These are phyloP conservation scores for Turritopsis dohrnii DNA, from an alignment of 30 jellyfish, hydroid and myxozoan genomes.

Conservation along the genomic window DNA sequence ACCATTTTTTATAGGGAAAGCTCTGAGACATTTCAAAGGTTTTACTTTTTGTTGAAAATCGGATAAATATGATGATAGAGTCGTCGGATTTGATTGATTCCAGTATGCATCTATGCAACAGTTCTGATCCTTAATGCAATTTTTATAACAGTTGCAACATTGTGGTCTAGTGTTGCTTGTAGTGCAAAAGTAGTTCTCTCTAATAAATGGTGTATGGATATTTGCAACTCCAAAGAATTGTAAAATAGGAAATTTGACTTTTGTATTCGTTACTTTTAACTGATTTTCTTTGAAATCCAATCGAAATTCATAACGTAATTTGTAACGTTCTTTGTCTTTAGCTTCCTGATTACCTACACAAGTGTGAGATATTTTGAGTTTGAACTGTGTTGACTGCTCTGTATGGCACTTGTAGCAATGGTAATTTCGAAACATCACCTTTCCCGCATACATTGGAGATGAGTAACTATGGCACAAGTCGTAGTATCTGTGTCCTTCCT, in stretches of 20 bases:
- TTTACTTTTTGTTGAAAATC: not conserved
- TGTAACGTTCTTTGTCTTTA: not conserved
- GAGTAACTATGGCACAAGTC: not conserved
- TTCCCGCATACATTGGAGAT: not conserved
- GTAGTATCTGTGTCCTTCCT: not conserved
- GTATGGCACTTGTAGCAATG: not conserved
- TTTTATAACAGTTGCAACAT: not conserved
- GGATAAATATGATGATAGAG: not conserved
- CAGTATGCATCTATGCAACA: conserved; percentile 11
- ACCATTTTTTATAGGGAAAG: not conserved
- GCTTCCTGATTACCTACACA: not conserved
- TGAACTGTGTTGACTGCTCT: not conserved
- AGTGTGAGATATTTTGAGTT: not conserved
- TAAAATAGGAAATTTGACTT: not conserved
- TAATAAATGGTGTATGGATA: not conserved
- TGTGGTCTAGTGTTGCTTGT: not conserved
- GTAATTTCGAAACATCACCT: not conserved
- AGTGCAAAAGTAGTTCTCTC: not conserved
- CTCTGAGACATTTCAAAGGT: not conserved
- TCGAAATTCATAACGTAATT: not conserved
- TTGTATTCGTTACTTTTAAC: not conserved
- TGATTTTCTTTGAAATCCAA: not conserved
- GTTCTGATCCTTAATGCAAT: not conserved
- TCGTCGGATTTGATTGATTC: not conserved
- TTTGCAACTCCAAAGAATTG: not conserved